Base-by-base conservation (phyloP, 2,113 vertebrate species). In the Pholis gunnellus region DNA sequence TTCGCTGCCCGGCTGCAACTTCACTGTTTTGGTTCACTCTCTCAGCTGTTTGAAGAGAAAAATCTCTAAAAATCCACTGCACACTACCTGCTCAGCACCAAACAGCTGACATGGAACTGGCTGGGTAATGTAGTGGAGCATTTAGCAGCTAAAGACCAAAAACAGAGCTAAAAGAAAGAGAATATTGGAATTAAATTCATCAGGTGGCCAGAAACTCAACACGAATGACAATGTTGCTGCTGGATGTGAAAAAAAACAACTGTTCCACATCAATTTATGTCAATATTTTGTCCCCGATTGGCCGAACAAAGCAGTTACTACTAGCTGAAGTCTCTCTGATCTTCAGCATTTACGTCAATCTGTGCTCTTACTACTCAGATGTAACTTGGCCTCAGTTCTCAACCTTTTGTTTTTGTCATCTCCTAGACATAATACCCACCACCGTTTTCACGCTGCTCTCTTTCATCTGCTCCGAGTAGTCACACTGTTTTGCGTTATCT, bases 401-500 rank as follows among this genome's bases (percentile, higher is more conserved):
- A 73, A 74, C 52, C 57, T 60, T 14, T 59, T 29, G 29, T 14
- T 60, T 31, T 48, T 52, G 57, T 92, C 82, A 66, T 54, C 50
- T 57, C 38, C 22, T n/a, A 67, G 63, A 88, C 83, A 86, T 72
- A 80, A 85, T 76, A 85, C 80, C 61, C 54, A 74, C 42, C 85
- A 46, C 79, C 88, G 73, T 72, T 90, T 86, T 76, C 38, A 52
- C 69, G 74, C 84, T 66, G 40, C 77, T 83, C 70, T 72, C 57
- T 31, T 63, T 88, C 61, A 85, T 87, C 70, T 36, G 69, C 75
- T 83, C 78, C 54, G 61, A 80, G 74, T 64, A 70, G 22, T 90
- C 70, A 79, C 59, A 77, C 72, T 84, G 86, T 90, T 90, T 91
- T 91, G 79, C 61, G 70, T 83, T 80, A 77, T 83, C 77, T 50